Conservation (phyloP, 2,888 invertebrate species). For the Drosophila differens region DNA sequence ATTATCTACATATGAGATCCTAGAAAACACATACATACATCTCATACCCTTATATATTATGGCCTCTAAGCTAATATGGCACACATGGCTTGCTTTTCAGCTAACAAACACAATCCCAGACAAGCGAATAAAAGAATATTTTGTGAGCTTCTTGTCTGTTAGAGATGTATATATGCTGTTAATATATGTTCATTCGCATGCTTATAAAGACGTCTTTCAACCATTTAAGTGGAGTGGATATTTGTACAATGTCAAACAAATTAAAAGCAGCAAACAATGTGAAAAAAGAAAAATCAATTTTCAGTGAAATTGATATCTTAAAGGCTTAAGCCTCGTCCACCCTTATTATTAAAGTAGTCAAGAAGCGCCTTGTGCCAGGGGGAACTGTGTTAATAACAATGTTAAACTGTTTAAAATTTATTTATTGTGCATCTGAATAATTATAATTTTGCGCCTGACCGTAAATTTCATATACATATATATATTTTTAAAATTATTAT, state of each 20-base stretch:
- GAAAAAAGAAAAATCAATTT: constrained; percentile 67
- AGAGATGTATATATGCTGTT: background rate
- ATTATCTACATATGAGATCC: background rate
- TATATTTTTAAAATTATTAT: background rate
- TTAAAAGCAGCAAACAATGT: constrained; percentile 35
- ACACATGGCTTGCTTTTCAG: background rate
- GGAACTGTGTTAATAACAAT: too few species aligned
- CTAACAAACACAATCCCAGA: background rate
- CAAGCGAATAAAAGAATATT: background rate
- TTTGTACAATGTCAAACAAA: constrained; percentile 17
- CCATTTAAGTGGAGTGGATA: constrained; percentile 9
- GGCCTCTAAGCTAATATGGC: background rate
- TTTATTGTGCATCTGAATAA: background rate
- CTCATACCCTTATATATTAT: background rate
- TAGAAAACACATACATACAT: background rate
- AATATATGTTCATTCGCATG: background rate
- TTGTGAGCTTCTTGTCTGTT: background rate
- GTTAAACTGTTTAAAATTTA: too few species aligned
- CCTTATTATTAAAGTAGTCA: constrained; percentile 59
- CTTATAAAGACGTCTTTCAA: background rate
- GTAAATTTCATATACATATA: background rate
- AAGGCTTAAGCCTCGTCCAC: constrained; percentile 66
- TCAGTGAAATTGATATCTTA: constrained; percentile 76
- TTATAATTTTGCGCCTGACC: background rate
- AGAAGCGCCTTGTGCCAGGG: background rate